Percentiles rank a stretch among this genome's conserved stretches.
Evolutionary conservation across 2,113 vertebrate genomes (phyloP).

Genomic region (Myiopsitta monachus): DNA sequence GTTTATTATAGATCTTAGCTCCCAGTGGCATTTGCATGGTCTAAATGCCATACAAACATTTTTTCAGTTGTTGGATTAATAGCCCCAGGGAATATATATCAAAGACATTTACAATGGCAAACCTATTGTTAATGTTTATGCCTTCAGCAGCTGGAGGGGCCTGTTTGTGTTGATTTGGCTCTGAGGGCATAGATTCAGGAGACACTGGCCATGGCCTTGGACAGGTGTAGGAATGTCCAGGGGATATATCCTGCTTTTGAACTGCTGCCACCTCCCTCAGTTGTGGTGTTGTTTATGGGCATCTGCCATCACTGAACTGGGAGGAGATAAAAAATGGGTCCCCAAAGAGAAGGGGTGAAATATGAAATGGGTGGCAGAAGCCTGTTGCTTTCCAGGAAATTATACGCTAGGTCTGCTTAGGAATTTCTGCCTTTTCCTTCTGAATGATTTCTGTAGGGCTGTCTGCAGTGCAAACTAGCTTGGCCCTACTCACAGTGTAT

Average conservation of each 20-base stretch:
- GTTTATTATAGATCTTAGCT: neutral
- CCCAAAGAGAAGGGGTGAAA: neutral
- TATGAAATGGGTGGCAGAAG: neutral
- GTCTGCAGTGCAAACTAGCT: fast-evolving
- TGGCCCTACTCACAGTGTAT: neutral
- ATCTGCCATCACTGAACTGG: neutral
- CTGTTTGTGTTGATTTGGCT: neutral
- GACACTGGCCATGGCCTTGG: neutral
- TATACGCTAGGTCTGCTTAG: neutral
- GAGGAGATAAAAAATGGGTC: neutral
- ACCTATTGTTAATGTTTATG: neutral
- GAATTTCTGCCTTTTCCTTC: neutral
- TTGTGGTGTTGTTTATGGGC: neutral
- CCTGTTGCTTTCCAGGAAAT: neutral
- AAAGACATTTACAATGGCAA: neutral
- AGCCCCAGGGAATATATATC: neutral
- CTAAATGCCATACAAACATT: neutral
- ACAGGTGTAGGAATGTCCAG: neutral
- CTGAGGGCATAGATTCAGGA: neutral
- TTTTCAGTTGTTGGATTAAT: neutral
- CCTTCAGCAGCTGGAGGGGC: neutral
- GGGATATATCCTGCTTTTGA: neutral
- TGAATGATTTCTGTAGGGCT: neutral
- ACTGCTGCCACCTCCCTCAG: neutral
- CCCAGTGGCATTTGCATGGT: neutral